phyloP scores from a whole-genome alignment of 2,888 invertebrate genomes.

The Drosophila basisetae region DNA sequence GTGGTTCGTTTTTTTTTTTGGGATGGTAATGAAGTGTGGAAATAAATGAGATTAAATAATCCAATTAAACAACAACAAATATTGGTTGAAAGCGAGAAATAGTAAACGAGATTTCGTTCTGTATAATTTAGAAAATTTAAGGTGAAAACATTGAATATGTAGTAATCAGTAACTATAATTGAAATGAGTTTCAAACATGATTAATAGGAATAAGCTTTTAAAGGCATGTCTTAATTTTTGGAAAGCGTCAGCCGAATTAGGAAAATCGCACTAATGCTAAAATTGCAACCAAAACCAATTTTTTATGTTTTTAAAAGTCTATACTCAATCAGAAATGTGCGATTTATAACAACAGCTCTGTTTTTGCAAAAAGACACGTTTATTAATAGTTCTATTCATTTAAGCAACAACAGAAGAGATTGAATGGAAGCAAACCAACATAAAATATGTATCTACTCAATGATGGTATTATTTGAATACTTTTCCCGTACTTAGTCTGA shows the following conservation, averaged over 20 bases:
- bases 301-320: background rate
- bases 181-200: background rate
- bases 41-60: background rate
- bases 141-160: background rate
- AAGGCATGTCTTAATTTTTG: background rate
- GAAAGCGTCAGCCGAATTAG: background rate
- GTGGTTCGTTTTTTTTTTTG: conserved; percentile 11
- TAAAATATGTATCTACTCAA: background rate
- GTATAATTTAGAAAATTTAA: background rate
- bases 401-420: background rate
- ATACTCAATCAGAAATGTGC: background rate
- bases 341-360: background rate
- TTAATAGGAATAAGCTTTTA: background rate
- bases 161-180: background rate
- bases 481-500: background rate
- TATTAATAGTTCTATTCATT: accelerated
- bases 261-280: background rate
- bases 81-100: background rate
- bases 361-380: background rate
- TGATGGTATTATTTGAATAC: background rate
- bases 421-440: background rate
- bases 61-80: background rate
- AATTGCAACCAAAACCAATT: background rate
- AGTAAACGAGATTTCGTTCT: background rate
- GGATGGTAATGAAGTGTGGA: background rate